Conservation (phyloP, 2,888 invertebrate species). For the Falcaria lacertinaria region DNA sequence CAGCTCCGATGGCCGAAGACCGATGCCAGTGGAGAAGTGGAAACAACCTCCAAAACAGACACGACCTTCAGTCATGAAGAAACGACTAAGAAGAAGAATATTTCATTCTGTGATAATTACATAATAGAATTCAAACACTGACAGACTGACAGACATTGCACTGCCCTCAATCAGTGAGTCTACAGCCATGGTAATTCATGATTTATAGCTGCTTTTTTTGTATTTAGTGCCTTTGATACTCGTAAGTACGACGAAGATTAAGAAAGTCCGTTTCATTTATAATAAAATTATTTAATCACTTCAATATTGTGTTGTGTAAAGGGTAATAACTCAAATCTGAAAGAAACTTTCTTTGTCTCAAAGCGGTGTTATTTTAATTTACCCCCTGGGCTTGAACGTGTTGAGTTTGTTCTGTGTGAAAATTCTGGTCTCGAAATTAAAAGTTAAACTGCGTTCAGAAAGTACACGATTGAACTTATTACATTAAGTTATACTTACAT, state of each 20-base stretch:
- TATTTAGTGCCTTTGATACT: not conserved
- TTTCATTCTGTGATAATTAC: no score
- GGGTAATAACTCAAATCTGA: not conserved
- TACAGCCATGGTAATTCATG: no score
- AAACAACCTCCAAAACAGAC: no score
- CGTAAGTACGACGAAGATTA: not conserved
- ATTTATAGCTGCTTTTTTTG: not conserved
- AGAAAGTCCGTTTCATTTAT: not conserved
- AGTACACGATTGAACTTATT: not conserved
- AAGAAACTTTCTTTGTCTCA: not conserved
- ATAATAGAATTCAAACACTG: no score
- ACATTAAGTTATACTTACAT: not conserved
- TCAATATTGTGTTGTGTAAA: not conserved
- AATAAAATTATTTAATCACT: not conserved
- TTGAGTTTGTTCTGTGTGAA: not conserved
- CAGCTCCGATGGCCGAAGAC: no score
- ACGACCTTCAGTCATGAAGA: no score
- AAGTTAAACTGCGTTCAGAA: not conserved
- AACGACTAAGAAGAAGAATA: no score
- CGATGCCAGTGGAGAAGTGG: no score
- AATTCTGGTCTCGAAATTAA: not conserved
- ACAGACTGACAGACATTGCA: no score
- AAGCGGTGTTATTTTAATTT: not conserved
- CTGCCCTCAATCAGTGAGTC: no score
- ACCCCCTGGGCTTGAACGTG: not conserved